Evolutionary conservation across 2,113 vertebrate genomes (phyloP), one percentile per base, ranked within the genome.

Genomic region (Natator depressus): DNA sequence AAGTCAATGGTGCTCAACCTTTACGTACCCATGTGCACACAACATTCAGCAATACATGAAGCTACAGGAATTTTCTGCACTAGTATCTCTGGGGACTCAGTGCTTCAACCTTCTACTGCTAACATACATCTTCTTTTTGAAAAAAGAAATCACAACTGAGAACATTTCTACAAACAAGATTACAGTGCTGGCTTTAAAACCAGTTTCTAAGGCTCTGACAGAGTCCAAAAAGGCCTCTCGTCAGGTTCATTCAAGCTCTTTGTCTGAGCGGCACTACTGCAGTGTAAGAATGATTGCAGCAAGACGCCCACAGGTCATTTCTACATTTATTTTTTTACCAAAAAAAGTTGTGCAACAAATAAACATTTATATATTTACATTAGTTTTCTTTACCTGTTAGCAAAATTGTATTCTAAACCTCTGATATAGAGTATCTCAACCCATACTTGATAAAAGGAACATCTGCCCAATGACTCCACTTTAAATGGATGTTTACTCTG

Each of bases 301-400:
- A 98, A 98, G 96, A 95, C 95, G 8, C 97, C 96, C 98, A 98
- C 98, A 98, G 98, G 95, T 98, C 96, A 98, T 98, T 95, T 98
- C 98, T 98, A 98, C 98, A 98, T 98, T 99, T 98, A 98, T 98
- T 98, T 78, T 95, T 96, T 98, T 98, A 98, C 98, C 98, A 98
- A 98, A 98, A 54, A 98, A 98, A 98, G 96, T 98, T 98, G 98
- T 98, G 98, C 98, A 98, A 99, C 98, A 98, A 98, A 98, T 98
- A 98, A 98, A 98, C 97, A 98, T 98, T 98, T 98, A 98, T 98
- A 98, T 98, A 98, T 98, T 98, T 99, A 99, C 98, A 99, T 85
- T 94, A 87, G 31, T 95, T 95, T 98, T 92, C 90, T 97, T 98
- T 91, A 97, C 95, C 96, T 97, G 94, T 98, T 98, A 98, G 97